Conservation (phyloP, 2,888 invertebrate species). For the Hyalella azteca region DNA sequence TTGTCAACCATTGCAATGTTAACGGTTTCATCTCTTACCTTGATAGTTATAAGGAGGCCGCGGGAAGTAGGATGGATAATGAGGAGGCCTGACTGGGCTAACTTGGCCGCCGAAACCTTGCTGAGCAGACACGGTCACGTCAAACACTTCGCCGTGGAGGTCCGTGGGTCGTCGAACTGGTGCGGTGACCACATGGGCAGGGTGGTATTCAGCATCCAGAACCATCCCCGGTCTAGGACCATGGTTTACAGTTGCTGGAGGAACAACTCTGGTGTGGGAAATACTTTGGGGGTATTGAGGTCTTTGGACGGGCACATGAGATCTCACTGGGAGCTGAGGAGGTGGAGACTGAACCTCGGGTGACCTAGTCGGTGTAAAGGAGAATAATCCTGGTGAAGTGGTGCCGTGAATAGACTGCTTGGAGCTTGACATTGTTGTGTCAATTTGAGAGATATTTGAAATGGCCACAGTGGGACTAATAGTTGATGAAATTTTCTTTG, state of each 20-base stretch:
- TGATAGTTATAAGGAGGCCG: neutral
- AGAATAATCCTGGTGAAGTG: too few species aligned
- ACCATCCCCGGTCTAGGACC: slow-evolving; percentile 47
- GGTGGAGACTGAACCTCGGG: too few species aligned
- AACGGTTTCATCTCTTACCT: too few species aligned
- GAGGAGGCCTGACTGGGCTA: slow-evolving; percentile 20
- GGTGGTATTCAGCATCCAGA: slow-evolving; percentile 49
- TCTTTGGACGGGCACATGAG: neutral
- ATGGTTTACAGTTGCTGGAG: neutral
- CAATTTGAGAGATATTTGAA: too few species aligned
- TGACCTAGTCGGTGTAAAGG: too few species aligned
- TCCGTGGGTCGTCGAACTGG: neutral
- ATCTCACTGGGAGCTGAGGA: too few species aligned
- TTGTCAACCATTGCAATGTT: too few species aligned
- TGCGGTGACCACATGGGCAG: slow-evolving; percentile 48
- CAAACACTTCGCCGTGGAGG: slow-evolving; percentile 44
- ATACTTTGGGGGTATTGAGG: neutral
- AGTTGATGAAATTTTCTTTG: too few species aligned
- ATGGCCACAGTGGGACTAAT: too few species aligned
- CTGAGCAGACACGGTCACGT: slow-evolving; percentile 58
- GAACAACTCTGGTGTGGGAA: neutral
- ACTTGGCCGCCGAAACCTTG: slow-evolving; percentile 49
- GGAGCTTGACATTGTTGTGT: too few species aligned
- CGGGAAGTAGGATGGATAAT: neutral
- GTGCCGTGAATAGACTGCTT: too few species aligned